phyloP scores from a whole-genome alignment of 2,797 vertebrate genomes.

The Rhodeus uyekii region DNA sequence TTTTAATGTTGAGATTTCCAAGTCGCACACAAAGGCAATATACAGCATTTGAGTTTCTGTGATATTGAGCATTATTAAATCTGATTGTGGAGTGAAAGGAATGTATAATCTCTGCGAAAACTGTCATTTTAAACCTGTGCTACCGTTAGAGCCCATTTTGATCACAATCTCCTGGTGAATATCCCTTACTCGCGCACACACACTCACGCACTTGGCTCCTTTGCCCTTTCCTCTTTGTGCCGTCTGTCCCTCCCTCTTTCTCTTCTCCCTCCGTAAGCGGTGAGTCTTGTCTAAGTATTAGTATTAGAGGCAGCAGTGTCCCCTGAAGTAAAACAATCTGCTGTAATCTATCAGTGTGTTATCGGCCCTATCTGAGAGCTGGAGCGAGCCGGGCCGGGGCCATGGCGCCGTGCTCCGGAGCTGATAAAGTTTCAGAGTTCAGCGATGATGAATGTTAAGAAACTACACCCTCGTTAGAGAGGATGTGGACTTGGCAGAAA shows the following conservation, averaged over 20 bases:
- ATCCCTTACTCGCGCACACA: constrained; percentile 52
- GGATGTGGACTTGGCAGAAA: constrained; percentile 87
- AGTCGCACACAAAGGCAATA: constrained; percentile 48
- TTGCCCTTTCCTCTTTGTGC: constrained; percentile 51
- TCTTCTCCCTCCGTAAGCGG: constrained; percentile 59
- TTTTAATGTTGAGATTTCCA: constrained; percentile 49
- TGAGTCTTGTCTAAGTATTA: constrained; percentile 79
- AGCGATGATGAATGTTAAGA: constrained; percentile 96
- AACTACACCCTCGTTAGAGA: constrained; percentile 87
- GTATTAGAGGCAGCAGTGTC: constrained; percentile 81
- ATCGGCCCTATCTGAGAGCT: constrained; percentile 90
- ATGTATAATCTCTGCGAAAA: constrained; percentile 55
- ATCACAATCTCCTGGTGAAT: constrained; percentile 56
- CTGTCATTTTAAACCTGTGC: constrained; percentile 61
- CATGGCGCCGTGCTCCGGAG: constrained; percentile 84
- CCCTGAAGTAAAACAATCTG: constrained; percentile 94
- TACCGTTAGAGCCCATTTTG: constrained; percentile 53
- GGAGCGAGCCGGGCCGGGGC: constrained; percentile 87
- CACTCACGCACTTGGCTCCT: constrained; percentile 44
- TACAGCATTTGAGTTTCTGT: constrained; percentile 48
- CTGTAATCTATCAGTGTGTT: constrained; percentile 93
- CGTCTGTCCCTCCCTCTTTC: constrained; percentile 39
- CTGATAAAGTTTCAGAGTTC: constrained; percentile 99
- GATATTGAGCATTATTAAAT: constrained; percentile 56
- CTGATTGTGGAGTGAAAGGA: constrained; percentile 53